phyloP scores from a whole-genome alignment of 2,797 vertebrate species.

The Gallinago nigripennis region DNA sequence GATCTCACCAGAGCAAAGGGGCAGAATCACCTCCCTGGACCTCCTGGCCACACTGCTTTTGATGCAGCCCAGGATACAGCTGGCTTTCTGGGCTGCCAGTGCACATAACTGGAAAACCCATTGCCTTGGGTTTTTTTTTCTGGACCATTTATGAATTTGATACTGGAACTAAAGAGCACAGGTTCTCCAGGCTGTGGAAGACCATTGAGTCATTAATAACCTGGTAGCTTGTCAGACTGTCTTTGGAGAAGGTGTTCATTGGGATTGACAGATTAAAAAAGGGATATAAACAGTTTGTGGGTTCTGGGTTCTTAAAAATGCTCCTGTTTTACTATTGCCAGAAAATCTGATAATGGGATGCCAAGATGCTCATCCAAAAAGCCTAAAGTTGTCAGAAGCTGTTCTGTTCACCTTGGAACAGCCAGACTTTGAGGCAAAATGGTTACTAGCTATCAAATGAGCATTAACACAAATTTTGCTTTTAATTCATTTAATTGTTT shows the following conservation, averaged over 20 bases:
- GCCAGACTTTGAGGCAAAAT: background rate
- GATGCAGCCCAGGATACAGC: background rate
- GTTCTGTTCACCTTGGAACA: background rate
- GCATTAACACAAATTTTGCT: background rate
- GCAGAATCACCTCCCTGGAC: background rate
- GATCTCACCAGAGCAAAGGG: background rate
- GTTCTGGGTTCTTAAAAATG: background rate
- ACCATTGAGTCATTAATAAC: background rate
- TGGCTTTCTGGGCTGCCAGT: background rate
- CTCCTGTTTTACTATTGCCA: background rate
- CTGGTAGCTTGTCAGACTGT: background rate
- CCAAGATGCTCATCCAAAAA: background rate
- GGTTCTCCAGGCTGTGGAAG: background rate
- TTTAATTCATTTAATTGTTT: background rate
- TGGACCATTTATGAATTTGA: background rate
- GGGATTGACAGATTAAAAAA: background rate
- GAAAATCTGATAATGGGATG: background rate
- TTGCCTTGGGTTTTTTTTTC: background rate
- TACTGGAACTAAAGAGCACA: background rate
- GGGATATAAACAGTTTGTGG: background rate
- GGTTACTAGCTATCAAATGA: background rate
- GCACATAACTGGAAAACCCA: background rate
- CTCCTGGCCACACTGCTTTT: background rate
- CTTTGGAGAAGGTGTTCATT: background rate
- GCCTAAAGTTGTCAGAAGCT: background rate